Base-by-base conservation (phyloP, 2,888 invertebrate genomes). In the Platycheirus rosarum region DNA sequence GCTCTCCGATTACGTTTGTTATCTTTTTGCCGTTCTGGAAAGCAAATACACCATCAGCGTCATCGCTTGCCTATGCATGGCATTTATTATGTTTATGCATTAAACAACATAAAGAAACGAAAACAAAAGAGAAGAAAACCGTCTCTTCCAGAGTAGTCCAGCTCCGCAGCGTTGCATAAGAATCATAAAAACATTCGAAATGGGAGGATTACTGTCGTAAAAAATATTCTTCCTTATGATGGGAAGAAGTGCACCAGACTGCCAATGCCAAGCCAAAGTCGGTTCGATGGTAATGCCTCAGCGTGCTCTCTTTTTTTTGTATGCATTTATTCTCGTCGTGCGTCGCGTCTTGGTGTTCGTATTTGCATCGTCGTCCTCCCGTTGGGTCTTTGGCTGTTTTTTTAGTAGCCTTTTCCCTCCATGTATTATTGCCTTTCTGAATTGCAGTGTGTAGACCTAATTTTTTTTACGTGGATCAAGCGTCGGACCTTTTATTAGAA, bases 181-280 rank as follows among this genome's bases (percentile, higher is more conserved):
- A 82, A 68, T 68, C 71, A 82, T 82, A 73, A 77, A 77, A 82
- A 82, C 82, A 71, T 77, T 68, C 63, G 57, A 77, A 77, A 76
- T 70, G 76, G 77, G 82, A 82, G 77, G 77, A 82, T 82, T 77
- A 68, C 68, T 46, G 57, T 68, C 82, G 82, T 77, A 82, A 82
- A 82, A 82, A 73, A 73, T 77, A 51, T 82, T 82, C 82, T 82
- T 82, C 82, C 82, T 76, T 73, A 77, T 82, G 73, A 44, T 82
- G 73, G 60, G 71, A 73, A 57, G 66, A 77, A 57, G 71, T 32
- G 48, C 71, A 32, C 18, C 32, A 60, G 51, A 40, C 48, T 29
- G 14, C 35, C n/a, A n/a, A n/a, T n/a, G n/a, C n/a, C n/a, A n/a
- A n/a, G n/a, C n/a, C n/a, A n/a, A n/a, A n/a, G n/a, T n/a, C n/a